Evolutionary conservation across 2,113 vertebrate species (phyloP), one percentile per base, ranked within the genome.

Genomic region (Tonatia bakeri): DNA sequence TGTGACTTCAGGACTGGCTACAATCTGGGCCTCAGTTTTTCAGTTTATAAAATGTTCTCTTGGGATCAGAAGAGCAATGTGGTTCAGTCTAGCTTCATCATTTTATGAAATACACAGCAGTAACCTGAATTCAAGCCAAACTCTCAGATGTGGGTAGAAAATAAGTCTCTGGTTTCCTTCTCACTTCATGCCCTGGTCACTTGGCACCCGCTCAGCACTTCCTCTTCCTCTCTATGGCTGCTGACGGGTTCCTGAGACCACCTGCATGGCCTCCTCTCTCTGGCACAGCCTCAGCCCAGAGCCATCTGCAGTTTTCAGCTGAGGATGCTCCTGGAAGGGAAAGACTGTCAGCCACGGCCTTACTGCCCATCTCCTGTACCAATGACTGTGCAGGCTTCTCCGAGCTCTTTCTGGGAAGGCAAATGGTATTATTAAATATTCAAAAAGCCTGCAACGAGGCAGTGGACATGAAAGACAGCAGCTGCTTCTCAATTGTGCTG

Each of bases 351-450:
- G 40, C 36, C 59, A 83, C 19, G 52, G n/a, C 64, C 84, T 47
- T 80, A 43, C 67, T 80, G 47, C 15, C 52, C 50, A 91, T 10
- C 38, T 92, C 85, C 79, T 43, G 12, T 45, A 70, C 43, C 64
- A 59, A 76, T 38, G 16, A 54, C 59, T 36, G 64, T 43, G 40
- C 43, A 50, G 89, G 36, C 81, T 90, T 76, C 75, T 95, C 45
- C 7, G 45, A 95, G 92, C 67, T 96, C 86, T 90, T 96, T 96
- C 96, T 95, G 95, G 96, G 65, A 96, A 97, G 86, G 94, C 91
- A 97, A 97, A 96, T 93, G 73, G 33, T 83, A 45, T 90, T 88
- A 97, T 97, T 96, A 97, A 98, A 98, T 97, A 97, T 97, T 97
- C 88, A 97, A 22, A 54, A 97, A 76, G 54, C 28, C 86, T 89